Conservation (phyloP, 2,888 invertebrate species). For the Ceriagrion tenellum region DNA sequence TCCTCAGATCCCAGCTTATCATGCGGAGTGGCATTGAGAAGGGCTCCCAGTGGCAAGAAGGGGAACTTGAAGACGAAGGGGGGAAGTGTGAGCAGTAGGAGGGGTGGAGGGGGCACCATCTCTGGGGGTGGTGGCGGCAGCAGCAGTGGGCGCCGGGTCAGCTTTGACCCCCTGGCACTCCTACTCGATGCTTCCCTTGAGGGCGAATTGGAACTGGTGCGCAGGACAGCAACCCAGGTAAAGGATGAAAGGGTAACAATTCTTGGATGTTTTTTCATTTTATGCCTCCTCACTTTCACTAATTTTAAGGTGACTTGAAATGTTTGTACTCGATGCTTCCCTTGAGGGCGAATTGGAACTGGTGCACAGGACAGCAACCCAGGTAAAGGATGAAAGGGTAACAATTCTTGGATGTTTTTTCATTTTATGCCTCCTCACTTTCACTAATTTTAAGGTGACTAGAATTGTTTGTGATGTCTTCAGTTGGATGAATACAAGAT, state of each 20-base stretch:
- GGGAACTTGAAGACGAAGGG: constrained; percentile 85
- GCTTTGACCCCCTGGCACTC: constrained; percentile 98
- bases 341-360: constrained; percentile 98
- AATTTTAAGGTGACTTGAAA: no score
- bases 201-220: constrained; percentile 98
- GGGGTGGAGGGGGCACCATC: neutral
- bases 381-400: constrained; percentile 79
- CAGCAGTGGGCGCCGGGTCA: constrained; percentile 88
- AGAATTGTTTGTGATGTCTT: no score
- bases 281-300: no score
- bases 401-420: no score
- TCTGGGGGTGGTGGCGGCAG: neutral
- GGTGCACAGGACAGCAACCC: constrained; percentile 95
- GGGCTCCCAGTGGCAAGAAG: constrained; percentile 86
- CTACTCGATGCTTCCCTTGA: constrained; percentile 98
- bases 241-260: no score
- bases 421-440: no score
- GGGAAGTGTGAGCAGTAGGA: constrained; percentile 71
- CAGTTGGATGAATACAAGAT: no score
- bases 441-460: no score
- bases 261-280: no score
- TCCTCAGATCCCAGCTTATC: neutral
- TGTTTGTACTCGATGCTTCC: constrained; percentile 87
- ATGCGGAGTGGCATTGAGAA: constrained; percentile 69
- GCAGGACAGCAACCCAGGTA: constrained; percentile 95